Conservation (phyloP, 2,888 invertebrate genomes). For the Seladonia tumulorum region DNA sequence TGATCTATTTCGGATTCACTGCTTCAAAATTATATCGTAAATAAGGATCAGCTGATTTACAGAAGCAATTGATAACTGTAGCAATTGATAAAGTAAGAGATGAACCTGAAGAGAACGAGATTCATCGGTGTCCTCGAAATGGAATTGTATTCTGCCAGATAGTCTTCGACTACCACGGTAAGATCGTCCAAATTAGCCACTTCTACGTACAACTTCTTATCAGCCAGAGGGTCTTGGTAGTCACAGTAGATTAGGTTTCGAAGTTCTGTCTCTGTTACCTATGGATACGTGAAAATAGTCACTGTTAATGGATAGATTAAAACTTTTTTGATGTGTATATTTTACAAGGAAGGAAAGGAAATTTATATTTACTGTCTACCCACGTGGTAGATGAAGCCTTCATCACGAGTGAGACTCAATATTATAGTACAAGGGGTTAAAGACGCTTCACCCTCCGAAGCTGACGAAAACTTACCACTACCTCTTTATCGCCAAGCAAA, state of each 20-base stretch:
- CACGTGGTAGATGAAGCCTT: background rate
- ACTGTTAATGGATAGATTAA: background rate
- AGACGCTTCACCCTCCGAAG: background rate
- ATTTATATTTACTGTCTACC: no score
- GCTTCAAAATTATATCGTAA: background rate
- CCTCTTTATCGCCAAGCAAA: slow-evolving; percentile 79
- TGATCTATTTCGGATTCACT: no score
- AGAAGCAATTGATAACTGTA: no score
- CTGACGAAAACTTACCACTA: slow-evolving; percentile 12
- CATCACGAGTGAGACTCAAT: background rate
- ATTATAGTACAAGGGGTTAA: no score
- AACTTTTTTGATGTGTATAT: no score
- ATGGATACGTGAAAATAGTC: slow-evolving; percentile 64
- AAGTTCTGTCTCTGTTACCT: slow-evolving; percentile 93
- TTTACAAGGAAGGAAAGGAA: no score
- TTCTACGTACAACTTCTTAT: slow-evolving; percentile 90
- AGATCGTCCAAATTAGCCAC: slow-evolving; percentile 92
- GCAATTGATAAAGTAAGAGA: background rate
- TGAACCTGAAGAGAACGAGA: slow-evolving; percentile 93
- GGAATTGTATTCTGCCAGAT: slow-evolving; percentile 95
- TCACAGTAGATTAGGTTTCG: slow-evolving; percentile 96
- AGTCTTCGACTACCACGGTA: slow-evolving; percentile 92
- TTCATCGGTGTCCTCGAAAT: slow-evolving; percentile 99
- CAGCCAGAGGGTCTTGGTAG: slow-evolving; percentile 96
- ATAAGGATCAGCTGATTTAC: background rate